Base-by-base conservation (phyloP, 2,888 invertebrate genomes). In the Cacoxenus indagator region DNA sequence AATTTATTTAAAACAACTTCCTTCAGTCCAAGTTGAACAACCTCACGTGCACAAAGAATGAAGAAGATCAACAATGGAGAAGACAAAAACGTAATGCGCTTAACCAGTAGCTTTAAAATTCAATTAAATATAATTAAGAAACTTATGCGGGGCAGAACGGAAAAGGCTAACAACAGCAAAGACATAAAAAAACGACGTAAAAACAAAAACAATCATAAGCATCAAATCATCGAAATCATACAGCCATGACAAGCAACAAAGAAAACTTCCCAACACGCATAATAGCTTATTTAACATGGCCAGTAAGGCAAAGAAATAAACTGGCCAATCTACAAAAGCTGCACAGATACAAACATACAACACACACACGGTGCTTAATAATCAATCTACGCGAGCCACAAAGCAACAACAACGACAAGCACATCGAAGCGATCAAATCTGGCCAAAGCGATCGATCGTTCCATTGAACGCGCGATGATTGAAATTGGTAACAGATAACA, bases 41-140 rank as follows among this genome's bases (percentile, higher is more conserved):
- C 65, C 68, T 61, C 6, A 48, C 9, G 31, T 27, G 43, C 27
- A 62, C 24, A 54, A 48, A 48, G 24, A 64, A 51, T 14, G 3
- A n/a, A 0, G 46, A 57, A 14, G 8, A n/a, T 3, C 59, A 55
- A 54, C 48, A 22, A 29, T 19, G 57, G 31, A 45, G 22, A 31
- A 65, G 14, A 48, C 11, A 54, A 55, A 67, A 51, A 29, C 48
- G 55, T 62, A 62, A 67, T 45, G 73, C 67, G 76, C 22, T 72
- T 72, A 81, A 79, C 78, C 84, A 76, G 84, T 84, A 85, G 84
- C 84, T 76, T 74, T 72, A 72, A 77, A 75, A 73, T 79, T 75
- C 78, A 81, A 84, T 85, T 84, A 84, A 84, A 81, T 75, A 78
- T 84, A 84, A 84, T 85, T 84, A 84, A 83, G 74, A 75, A 82